These are phyloP conservation scores for Cyprinodon brontotheroides DNA, from an alignment of 2,113 vertebrate genomes.

Conservation along the genomic window DNA sequence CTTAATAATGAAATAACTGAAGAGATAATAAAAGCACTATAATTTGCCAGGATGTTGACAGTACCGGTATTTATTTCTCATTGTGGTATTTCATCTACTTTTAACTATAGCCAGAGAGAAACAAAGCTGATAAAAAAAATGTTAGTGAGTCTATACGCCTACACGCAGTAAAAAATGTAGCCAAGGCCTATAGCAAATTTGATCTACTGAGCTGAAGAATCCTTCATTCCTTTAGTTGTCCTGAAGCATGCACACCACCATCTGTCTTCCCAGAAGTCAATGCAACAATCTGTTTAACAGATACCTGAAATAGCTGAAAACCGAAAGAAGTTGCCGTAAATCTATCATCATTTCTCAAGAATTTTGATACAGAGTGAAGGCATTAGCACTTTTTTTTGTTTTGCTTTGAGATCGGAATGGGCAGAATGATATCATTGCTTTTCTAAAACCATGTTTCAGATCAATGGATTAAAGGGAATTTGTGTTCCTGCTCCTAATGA, in stretches of 20 bases:
- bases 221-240: constrained; percentile 79
- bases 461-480: constrained; percentile 60
- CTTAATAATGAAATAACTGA: constrained; percentile 24
- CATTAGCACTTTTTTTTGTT: constrained; percentile 76
- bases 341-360: constrained; percentile 78
- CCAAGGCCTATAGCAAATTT: constrained; percentile 77
- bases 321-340: constrained; percentile 77
- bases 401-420: constrained; percentile 78
- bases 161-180: constrained; percentile 69
- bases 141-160: constrained; percentile 64
- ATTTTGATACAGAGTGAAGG: constrained; percentile 76
- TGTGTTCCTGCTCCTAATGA: constrained; percentile 35
- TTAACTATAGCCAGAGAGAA: constrained; percentile 77
- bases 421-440: constrained; percentile 69
- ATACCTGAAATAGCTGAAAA: constrained; percentile 82
- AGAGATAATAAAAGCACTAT: constrained; percentile 24
- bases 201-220: constrained; percentile 81
- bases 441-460: constrained; percentile 54
- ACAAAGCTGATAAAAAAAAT: constrained; percentile 58
- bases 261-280: constrained; percentile 82
- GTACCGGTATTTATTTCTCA: constrained; percentile 54
- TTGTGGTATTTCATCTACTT: constrained; percentile 64
- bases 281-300: constrained; percentile 82
- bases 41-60: constrained; percentile 34
- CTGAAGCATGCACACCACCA: constrained; percentile 77